A percentile compares a stretch with the other conserved stretches of the same genome.
Conservation (phyloP, 2,113 vertebrate species). For the Pagrus major region DNA sequence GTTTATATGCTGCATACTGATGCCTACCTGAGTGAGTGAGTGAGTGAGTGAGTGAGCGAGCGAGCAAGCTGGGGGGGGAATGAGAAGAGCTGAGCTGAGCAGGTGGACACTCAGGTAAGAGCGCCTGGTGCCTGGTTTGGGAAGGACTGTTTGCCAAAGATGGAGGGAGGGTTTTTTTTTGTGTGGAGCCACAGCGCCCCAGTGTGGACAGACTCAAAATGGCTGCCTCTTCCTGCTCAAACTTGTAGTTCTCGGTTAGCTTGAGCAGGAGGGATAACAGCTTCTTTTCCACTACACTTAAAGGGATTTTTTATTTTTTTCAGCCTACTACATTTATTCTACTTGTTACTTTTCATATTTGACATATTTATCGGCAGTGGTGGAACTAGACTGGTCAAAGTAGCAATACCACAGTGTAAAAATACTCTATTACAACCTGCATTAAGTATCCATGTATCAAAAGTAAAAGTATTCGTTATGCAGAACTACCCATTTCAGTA, state of each 20-base stretch:
- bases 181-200: constrained; percentile 75
- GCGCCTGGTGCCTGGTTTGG: not conserved
- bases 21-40: constrained; percentile 24
- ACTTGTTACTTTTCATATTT: not conserved
- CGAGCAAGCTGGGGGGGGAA: no score
- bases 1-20: constrained; percentile 42
- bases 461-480: no score
- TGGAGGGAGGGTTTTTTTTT: not conserved
- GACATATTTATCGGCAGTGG: not conserved
- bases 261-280: not conserved
- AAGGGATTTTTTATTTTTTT: no score
- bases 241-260: not conserved
- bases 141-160: fast-evolving
- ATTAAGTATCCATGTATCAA: no score
- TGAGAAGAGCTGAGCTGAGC: not conserved
- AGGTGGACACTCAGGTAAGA: constrained; percentile 34
- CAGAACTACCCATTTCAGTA: no score
- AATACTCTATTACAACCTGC: no score
- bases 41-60: no score
- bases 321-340: not conserved
- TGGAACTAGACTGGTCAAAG: no score
- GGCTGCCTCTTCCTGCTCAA: not conserved
- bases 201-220: constrained; percentile 33
- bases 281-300: not conserved
- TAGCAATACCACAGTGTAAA: no score